phyloP scores from a whole-genome alignment of 2,797 vertebrate genomes.

The Varecia variegata region DNA sequence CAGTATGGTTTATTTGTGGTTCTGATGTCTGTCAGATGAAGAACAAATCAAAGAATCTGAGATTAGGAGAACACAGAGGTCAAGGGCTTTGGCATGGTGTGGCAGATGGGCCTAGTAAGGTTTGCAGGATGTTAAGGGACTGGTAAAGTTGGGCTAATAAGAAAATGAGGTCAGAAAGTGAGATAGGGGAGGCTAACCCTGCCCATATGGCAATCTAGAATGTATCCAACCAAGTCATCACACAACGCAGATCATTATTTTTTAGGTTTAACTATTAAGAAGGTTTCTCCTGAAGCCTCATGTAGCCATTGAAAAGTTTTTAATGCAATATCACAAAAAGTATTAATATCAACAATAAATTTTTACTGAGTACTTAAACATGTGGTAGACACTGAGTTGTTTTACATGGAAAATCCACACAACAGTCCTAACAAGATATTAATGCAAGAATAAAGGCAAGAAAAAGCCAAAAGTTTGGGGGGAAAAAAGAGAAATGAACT shows the following conservation, averaged over 20 bases:
- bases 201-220: background rate
- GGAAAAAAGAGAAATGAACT: background rate
- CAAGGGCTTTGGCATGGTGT: background rate
- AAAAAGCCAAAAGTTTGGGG: background rate
- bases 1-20: background rate
- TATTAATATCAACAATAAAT: background rate
- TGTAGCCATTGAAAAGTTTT: background rate
- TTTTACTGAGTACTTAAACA: background rate
- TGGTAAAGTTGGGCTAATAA: background rate
- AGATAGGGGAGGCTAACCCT: background rate
- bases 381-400: background rate
- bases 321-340: background rate
- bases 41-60: background rate
- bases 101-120: background rate
- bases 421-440: background rate
- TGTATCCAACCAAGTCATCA: background rate
- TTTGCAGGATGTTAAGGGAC: background rate
- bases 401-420: background rate
- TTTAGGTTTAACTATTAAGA: background rate
- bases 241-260: background rate
- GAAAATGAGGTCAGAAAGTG: background rate
- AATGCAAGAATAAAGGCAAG: background rate
- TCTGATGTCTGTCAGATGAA: background rate
- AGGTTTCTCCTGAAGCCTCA: background rate
- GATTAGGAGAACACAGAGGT: background rate